These are phyloP conservation scores for Periplaneta americana DNA, from an alignment of 1,140 invertebrate genomes.

Conservation along the genomic window DNA sequence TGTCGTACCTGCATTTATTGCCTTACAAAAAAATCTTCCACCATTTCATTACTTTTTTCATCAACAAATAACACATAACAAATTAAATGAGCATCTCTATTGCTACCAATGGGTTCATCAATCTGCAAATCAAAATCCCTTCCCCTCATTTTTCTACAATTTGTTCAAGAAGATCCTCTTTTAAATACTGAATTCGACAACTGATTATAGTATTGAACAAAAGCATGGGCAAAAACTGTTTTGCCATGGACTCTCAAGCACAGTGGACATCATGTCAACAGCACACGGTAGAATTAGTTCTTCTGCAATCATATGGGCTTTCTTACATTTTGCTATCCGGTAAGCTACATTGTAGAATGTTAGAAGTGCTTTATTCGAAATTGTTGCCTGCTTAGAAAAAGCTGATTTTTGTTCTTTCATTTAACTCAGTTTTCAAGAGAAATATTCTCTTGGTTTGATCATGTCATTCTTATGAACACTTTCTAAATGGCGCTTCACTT, in stretches of 20 bases:
- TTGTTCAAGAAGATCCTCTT: too few species aligned
- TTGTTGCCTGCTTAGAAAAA: neutral
- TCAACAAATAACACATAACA: neutral
- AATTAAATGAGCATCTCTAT: neutral
- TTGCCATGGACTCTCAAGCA: neutral
- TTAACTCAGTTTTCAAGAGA: too few species aligned
- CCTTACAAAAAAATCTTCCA: neutral
- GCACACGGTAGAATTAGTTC: neutral
- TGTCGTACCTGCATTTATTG: neutral
- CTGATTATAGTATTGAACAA: neutral
- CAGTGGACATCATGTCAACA: too few species aligned
- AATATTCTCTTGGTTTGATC: neutral
- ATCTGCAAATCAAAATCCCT: neutral
- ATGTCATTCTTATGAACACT: neutral
- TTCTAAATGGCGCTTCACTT: too few species aligned
- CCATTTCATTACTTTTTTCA: neutral
- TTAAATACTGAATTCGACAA: neutral
- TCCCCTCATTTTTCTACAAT: neutral
- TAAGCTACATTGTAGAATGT: neutral
- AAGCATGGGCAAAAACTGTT: neutral
- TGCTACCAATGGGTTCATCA: neutral
- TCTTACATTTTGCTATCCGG: neutral
- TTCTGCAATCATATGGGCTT: neutral
- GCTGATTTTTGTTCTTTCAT: neutral
- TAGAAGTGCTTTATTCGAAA: neutral